Evolutionary conservation across 1,140 invertebrate species (phyloP).

Genomic region (Theocolax elegans): DNA sequence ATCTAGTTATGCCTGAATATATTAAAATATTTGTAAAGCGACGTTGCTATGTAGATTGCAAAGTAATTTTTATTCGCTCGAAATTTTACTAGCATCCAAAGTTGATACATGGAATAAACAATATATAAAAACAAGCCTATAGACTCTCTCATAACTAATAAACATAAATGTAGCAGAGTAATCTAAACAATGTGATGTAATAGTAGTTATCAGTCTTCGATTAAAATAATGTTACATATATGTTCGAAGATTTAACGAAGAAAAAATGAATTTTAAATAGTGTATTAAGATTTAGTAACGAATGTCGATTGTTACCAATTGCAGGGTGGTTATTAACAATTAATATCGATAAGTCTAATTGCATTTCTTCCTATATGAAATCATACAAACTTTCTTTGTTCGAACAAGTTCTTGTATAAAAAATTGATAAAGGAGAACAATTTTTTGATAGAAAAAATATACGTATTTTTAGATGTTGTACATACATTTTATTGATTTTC

Average conservation of each 20-base stretch:
- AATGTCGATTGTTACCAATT: background rate
- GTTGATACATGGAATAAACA: background rate
- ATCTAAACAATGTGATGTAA: background rate
- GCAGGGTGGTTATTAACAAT: background rate
- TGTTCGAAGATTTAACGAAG: background rate
- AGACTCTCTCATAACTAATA: too few species aligned
- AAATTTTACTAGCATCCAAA: background rate
- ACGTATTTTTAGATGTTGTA: conserved; percentile 21
- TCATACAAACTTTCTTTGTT: too few species aligned
- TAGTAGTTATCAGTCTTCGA: conserved; percentile 1
- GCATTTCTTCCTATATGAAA: too few species aligned
- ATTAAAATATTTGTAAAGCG: conserved; percentile 23
- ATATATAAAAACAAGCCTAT: background rate
- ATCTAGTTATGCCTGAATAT: background rate
- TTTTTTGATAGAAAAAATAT: background rate
- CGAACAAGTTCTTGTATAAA: background rate
- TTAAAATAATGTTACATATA: conserved; percentile 2
- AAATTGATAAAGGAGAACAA: background rate
- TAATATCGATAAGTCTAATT: conserved; percentile 20
- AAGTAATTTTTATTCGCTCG: background rate
- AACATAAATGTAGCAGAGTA: background rate
- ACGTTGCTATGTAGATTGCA: conserved; percentile 3
- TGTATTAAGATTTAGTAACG: conserved; percentile 11
- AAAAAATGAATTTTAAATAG: background rate
- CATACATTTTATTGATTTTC: conserved; percentile 29